Evolutionary conservation across 2,113 vertebrate genomes (phyloP).

Genomic region (Hymenochirus boettgeri): DNA sequence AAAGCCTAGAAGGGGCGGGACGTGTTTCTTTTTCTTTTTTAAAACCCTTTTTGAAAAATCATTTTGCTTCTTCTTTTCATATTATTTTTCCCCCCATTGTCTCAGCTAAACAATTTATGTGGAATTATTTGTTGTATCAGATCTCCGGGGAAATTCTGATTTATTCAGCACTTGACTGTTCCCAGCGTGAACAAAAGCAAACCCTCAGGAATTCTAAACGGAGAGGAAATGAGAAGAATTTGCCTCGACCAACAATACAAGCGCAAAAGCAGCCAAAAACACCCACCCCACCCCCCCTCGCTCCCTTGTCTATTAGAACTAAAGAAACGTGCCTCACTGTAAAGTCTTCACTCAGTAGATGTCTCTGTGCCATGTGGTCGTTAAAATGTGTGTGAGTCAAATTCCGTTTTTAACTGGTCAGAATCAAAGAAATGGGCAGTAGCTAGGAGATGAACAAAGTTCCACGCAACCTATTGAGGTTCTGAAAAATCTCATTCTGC

Average conservation of each 20-base stretch:
- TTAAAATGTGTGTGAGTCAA: too few relatives aligned
- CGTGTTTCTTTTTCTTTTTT: slow-evolving; percentile 16
- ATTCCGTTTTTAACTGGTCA: too few relatives aligned
- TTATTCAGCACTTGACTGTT: slow-evolving; percentile 35
- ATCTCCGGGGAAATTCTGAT: slow-evolving; percentile 35
- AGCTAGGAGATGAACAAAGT: too few relatives aligned
- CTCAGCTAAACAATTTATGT: slow-evolving; percentile 39
- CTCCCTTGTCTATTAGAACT: too few relatives aligned
- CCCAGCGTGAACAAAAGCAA: slow-evolving; percentile 35
- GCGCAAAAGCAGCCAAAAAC: too few relatives aligned
- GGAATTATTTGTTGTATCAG: slow-evolving; percentile 39
- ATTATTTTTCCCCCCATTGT: slow-evolving; percentile 28
- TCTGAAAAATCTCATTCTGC: too few relatives aligned
- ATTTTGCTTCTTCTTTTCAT: slow-evolving; percentile 34
- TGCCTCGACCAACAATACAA: slow-evolving; percentile 4
- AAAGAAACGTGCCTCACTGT: too few relatives aligned
- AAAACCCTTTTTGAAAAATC: slow-evolving; percentile 32
- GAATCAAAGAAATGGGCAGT: too few relatives aligned
- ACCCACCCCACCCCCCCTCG: too few relatives aligned
- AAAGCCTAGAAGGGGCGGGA: slow-evolving; percentile 16
- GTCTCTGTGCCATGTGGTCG: too few relatives aligned
- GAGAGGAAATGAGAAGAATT: background rate
- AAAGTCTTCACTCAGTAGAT: too few relatives aligned
- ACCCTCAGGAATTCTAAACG: slow-evolving; percentile 33
- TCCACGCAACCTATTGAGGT: too few relatives aligned